These are phyloP conservation scores for Magallana angulata DNA, from an alignment of 1,140 invertebrate species.

Conservation along the genomic window DNA sequence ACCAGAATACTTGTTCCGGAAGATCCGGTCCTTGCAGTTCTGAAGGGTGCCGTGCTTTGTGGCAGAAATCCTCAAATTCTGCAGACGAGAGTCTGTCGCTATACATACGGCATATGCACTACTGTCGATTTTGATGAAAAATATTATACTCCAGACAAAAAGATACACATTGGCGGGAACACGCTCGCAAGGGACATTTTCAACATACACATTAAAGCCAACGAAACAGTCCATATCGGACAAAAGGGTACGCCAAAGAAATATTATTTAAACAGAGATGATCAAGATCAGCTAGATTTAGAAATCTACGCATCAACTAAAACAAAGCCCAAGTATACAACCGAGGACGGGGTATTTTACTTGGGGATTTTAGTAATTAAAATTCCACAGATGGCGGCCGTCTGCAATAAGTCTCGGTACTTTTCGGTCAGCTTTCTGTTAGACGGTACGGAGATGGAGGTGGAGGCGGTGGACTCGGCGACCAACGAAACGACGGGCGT, in stretches of 20 bases:
- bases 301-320: constrained; percentile 12
- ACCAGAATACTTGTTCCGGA: constrained; percentile 45
- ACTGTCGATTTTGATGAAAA: background rate
- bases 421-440: constrained; percentile 32
- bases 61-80: constrained; percentile 45
- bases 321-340: constrained; percentile 18
- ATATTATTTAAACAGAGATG: constrained; percentile 30
- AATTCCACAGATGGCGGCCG: background rate
- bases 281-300: constrained; percentile 31
- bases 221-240: constrained; percentile 35
- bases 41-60: constrained; percentile 51
- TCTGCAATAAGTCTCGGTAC: background rate
- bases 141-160: constrained; percentile 13
- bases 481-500: background rate
- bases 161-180: background rate
- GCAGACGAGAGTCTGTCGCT: constrained; percentile 25
- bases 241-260: constrained; percentile 25
- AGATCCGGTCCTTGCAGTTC: constrained; percentile 39
- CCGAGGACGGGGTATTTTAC: constrained; percentile 1
- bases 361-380: constrained; percentile 32
- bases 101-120: constrained; percentile 45
- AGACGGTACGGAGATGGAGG: constrained; percentile 35
- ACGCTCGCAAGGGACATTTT: constrained; percentile 39
- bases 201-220: constrained; percentile 39
- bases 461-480: background rate